Evolutionary conservation across 2,888 invertebrate species (phyloP).

Genomic region (Ennomos quercinarius): DNA sequence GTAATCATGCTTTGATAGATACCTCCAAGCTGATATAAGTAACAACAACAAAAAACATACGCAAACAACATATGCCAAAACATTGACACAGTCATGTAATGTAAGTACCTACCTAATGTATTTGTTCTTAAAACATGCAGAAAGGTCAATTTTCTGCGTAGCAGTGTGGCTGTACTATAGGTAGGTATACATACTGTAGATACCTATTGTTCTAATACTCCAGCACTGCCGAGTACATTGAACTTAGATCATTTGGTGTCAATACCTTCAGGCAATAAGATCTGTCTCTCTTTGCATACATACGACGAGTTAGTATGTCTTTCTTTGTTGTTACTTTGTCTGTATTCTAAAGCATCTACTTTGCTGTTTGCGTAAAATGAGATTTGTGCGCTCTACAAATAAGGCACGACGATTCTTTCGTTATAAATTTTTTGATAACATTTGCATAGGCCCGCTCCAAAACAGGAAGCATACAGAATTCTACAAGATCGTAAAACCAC

Average conservation of each 20-base stretch:
- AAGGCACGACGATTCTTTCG: slow-evolving; percentile 2
- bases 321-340: slow-evolving; percentile 21
- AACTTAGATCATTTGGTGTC: slow-evolving; percentile 52
- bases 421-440: slow-evolving; percentile 6
- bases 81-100: slow-evolving; percentile 20
- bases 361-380: slow-evolving; percentile 16
- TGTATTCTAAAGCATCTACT: slow-evolving; percentile 6
- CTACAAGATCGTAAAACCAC: slow-evolving; percentile 24
- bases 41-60: slow-evolving; percentile 13
- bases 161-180: slow-evolving; percentile 27
- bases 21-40: not conserved
- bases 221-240: slow-evolving; percentile 48
- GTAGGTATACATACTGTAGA: too few relatives aligned
- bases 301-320: slow-evolving; percentile 25
- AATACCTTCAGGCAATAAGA: slow-evolving; percentile 38
- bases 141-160: slow-evolving; percentile 51
- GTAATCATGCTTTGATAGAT: slow-evolving; percentile 26
- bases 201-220: slow-evolving; percentile 46
- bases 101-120: too few relatives aligned
- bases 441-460: slow-evolving; percentile 12
- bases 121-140: slow-evolving; percentile 43
- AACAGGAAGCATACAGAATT: slow-evolving; percentile 23
- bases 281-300: slow-evolving; percentile 34
- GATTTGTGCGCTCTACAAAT: slow-evolving; percentile 10
- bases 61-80: slow-evolving; percentile 12